These are phyloP conservation scores for Phalacrocorax carbo DNA, from an alignment of 2,113 vertebrate species.

Conservation along the genomic window DNA sequence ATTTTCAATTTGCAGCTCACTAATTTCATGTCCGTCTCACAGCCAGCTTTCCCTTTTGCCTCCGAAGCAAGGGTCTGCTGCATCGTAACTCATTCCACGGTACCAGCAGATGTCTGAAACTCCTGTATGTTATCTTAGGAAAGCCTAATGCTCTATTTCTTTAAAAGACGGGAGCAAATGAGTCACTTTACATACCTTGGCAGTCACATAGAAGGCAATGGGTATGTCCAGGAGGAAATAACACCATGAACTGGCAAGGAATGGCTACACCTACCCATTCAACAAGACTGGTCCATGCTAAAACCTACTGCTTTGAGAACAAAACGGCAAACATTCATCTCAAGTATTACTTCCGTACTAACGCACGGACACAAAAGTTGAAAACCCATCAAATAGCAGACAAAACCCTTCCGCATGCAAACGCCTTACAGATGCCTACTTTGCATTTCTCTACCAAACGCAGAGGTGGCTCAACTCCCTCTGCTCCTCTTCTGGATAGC, in stretches of 20 bases:
- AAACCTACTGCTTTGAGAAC: neutral
- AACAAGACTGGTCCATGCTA: neutral
- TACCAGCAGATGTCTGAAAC: neutral
- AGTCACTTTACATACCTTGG: conserved; percentile 6
- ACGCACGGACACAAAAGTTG: neutral
- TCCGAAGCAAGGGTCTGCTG: neutral
- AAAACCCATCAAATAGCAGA: neutral
- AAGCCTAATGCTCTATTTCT: neutral
- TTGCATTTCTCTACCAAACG: neutral
- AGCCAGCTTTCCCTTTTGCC: neutral
- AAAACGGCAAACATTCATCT: neutral
- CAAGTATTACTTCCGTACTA: neutral
- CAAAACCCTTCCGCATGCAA: neutral
- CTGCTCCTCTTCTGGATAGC: conserved; percentile 21
- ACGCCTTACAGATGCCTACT: neutral
- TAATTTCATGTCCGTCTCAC: neutral
- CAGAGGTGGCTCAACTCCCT: neutral
- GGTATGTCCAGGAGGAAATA: conserved; percentile 6
- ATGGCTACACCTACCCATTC: neutral
- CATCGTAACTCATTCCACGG: neutral
- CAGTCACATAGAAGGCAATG: neutral
- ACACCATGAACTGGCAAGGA: neutral
- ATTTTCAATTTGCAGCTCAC: neutral
- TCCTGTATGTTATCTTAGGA: neutral
- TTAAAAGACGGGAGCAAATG: conserved; percentile 13